Base-by-base conservation (phyloP, 2,888 invertebrate genomes). In the Hofmannophila pseudospretella region DNA sequence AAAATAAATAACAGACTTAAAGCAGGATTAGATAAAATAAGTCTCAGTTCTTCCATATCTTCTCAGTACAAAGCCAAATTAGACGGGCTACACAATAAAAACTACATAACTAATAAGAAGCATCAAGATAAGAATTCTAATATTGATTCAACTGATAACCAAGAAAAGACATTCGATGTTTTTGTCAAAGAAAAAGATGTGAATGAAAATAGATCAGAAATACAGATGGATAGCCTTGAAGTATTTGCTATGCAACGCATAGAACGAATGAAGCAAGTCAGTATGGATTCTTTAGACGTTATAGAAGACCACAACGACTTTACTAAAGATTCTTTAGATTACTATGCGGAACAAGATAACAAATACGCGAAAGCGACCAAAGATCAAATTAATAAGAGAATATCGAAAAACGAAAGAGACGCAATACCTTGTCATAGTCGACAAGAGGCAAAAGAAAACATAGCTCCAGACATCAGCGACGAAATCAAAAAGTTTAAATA, bases 401-500 rank as follows among this genome's bases (percentile, higher is more conserved):
- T 75, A 19, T 64, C 67, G 26, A 69, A 65, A 54, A 67, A 58
- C 13, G 76, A 77, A 5, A 51, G 50, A 32, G 61, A 72, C 34
- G 51, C 41, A 1, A 41, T 46, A 9, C 67, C 79, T 1, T 58
- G 59, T 32, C 66, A 77, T 28, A 79, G 74, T 40, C 54, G 65
- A 10, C 61, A 70, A 26, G 51, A 43, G n/a, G 68, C 74, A 1
- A 84, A 82, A 64, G 84, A 85, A 53, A 85, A 84, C 31, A 75
- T 82, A 47, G 72, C 77, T 0, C 79, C 79, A 1, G 32, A 31
- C 34, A 52, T 71, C 34, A 70, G 57, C n/a, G 88, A 89, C 31
- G 90, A 90, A 51, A 88, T 90, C 4, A 88, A 89, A 49, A 89
- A 90, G 54, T 88, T 89, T 43, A 89, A 89, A 57, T 88, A 90